phyloP scores from a whole-genome alignment of 2,797 vertebrate genomes.

The Siniperca undulata region DNA sequence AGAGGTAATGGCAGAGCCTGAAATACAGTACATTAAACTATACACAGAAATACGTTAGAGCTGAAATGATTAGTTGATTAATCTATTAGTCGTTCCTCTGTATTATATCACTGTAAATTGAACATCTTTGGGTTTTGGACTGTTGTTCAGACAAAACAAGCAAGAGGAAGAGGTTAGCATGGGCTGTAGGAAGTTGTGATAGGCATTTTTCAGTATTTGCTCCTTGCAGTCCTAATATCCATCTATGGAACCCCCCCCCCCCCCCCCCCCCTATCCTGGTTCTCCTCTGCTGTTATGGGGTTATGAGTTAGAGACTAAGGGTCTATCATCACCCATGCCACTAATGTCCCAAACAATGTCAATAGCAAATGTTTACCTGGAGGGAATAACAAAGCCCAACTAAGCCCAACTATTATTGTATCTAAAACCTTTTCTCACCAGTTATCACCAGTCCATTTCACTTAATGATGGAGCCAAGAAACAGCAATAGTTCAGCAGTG shows the following conservation, averaged over 20 bases:
- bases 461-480: background rate
- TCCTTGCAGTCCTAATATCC: background rate
- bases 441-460: background rate
- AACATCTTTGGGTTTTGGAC: background rate
- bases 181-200: too few species aligned
- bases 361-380: background rate
- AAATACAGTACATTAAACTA: background rate
- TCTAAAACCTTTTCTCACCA: background rate
- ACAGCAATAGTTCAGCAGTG: background rate
- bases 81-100: background rate
- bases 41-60: background rate
- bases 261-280: background rate
- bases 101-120: background rate
- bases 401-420: background rate
- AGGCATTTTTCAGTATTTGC: too few species aligned
- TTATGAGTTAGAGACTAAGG: background rate
- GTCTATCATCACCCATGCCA: background rate
- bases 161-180: too few species aligned
- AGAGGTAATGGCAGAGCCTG: background rate
- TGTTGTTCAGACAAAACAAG: too few species aligned
- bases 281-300: background rate
- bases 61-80: too few species aligned
- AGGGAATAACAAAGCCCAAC: background rate
- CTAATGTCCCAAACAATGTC: background rate
- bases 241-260: too few species aligned